Percentiles rank a stretch among this genome's conserved stretches.
These are phyloP conservation scores for Tetanocera ferruginea DNA, from an alignment of 2,888 invertebrate species.

Conservation along the genomic window DNA sequence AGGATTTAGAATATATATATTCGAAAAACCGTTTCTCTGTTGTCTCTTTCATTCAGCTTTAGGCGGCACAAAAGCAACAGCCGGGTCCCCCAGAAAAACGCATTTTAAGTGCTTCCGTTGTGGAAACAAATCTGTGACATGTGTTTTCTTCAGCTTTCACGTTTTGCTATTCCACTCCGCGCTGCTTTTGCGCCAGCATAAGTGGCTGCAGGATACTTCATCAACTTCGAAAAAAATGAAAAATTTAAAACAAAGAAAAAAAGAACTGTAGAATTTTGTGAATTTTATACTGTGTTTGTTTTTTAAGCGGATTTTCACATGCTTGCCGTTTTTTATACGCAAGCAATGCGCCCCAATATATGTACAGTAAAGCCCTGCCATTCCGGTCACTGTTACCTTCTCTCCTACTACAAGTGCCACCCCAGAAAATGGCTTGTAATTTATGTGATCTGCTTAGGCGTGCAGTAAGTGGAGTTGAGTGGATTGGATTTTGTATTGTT, in stretches of 20 bases:
- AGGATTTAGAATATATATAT: conserved; percentile 11
- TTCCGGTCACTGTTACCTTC: background rate
- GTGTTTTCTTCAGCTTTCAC: conserved; percentile 55
- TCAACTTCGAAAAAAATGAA: conserved; percentile 35
- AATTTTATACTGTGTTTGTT: conserved; percentile 44
- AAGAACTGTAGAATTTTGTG: conserved; percentile 11
- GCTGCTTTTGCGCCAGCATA: conserved; percentile 33
- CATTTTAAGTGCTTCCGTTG: conserved; percentile 58
- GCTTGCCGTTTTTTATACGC: conserved; percentile 37
- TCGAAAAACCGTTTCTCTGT: background rate
- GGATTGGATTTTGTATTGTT: conserved; percentile 3
- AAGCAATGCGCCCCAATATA: conserved; percentile 18
- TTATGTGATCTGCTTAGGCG: conserved; percentile 62
- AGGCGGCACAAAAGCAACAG: background rate
- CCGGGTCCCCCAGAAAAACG: background rate
- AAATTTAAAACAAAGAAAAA: background rate
- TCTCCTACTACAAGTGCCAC: background rate
- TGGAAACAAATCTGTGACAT: conserved; percentile 69
- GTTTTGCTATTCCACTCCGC: background rate
- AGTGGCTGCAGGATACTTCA: conserved; percentile 51
- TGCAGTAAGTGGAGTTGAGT: conserved; percentile 34
- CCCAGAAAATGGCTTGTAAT: conserved; percentile 49
- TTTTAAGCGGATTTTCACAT: conserved; percentile 62
- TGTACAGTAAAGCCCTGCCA: background rate
- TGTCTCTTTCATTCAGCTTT: background rate